Base-by-base conservation (phyloP, 2,797 vertebrate species). In the Urocyon cinereoargenteus region DNA sequence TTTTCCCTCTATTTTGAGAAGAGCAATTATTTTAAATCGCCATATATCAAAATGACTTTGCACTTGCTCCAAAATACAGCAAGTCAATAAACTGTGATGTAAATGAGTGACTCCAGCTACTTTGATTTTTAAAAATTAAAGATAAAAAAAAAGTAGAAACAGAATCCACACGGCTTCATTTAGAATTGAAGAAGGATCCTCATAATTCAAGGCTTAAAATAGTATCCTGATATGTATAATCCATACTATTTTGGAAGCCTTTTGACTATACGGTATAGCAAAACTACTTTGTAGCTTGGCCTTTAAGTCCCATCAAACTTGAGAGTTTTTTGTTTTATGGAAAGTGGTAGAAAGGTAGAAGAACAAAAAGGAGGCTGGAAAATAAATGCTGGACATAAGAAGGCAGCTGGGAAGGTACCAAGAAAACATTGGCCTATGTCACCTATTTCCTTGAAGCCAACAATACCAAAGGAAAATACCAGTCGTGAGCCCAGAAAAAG, bases 21-120 rank as follows among this genome's bases (percentile, higher is more conserved):
- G 96, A 97, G 96, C 97, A 98, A 98, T 98, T 97, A 98, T 97
- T 98, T 98, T 95, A 98, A 98, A 98, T 97, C 97, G 97, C 96
- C 90, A 70, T 98, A 94, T 97, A 98, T 97, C 59, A 94, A 97
- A 96, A 97, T 77, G 94, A 59, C 91, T 98, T 98, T 45, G 75
- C 83, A 97, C 96, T 97, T 97, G 94, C 86, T 96, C 94, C 96
- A 95, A 91, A 98, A 94, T 97, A 85, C 28, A 97, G 96, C 78
- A 64, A 85, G 64, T 96, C 84, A 83, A 84, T 96, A 97, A 97
- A 96, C 91, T 82, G 83, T 1, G 36, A 94, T 96, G 86, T 95
- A 97, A 98, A 98, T 98, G 97, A 98, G 75, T 83, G 78, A 92
- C 78, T 64, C 61, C 94, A 95, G 95, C 94, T 97, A 95, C 95